Conservation (phyloP, 2,888 invertebrate genomes). For the Lasioglossum pauxillum region DNA sequence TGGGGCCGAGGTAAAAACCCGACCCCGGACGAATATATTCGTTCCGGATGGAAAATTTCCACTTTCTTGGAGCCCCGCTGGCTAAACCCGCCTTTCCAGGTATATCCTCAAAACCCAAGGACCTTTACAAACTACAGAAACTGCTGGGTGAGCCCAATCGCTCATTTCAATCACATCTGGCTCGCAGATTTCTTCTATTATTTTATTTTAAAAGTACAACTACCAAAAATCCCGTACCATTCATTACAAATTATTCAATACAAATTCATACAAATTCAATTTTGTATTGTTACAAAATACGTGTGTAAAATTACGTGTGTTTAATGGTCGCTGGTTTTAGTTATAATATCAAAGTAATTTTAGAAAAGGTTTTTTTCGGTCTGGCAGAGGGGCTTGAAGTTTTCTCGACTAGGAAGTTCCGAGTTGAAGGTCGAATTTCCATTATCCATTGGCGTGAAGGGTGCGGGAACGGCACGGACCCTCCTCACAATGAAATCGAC, state of each 20-base stretch:
- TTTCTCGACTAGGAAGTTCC: background rate
- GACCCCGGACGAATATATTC: conserved; percentile 1
- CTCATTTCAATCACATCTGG: background rate
- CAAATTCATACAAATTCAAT: too few species aligned
- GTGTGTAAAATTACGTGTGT: too few species aligned
- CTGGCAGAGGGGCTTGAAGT: background rate
- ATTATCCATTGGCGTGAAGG: conserved; percentile 13
- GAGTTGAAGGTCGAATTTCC: conserved; percentile 39
- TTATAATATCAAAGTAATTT: background rate
- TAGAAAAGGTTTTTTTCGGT: background rate
- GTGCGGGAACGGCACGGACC: conserved; percentile 3
- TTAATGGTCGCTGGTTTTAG: background rate
- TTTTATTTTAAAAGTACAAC: background rate
- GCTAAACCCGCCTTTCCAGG: background rate
- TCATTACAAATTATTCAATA: too few species aligned
- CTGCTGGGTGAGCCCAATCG: background rate
- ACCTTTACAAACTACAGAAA: background rate
- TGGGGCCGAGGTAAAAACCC: conserved; percentile 31
- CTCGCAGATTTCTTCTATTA: background rate
- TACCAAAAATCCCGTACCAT: too few species aligned
- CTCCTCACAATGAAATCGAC: conserved; percentile 52
- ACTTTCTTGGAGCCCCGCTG: background rate
- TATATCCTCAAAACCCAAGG: background rate
- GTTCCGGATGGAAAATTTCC: conserved; percentile 13
- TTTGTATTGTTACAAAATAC: too few species aligned